phyloP scores from a whole-genome alignment of 2,888 invertebrate genomes.

The Abrostola tripartita region DNA sequence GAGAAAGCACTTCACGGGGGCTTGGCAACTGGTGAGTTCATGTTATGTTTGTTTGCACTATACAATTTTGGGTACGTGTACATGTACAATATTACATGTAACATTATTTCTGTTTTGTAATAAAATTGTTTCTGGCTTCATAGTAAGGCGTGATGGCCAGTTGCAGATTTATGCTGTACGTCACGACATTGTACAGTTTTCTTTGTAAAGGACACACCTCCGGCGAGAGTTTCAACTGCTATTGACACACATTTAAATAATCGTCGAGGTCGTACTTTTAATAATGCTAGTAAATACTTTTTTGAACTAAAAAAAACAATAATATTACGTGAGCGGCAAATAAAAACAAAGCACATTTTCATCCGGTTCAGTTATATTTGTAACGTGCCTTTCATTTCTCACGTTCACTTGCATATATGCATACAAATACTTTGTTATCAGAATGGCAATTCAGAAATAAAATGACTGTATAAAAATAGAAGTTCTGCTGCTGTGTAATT shows the following conservation, averaged over 20 bases:
- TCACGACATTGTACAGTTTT: conserved; percentile 55
- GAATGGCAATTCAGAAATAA: conserved; percentile 26
- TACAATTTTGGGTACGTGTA: conserved; percentile 35
- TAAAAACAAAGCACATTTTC: conserved; percentile 2
- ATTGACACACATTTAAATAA: conserved; percentile 61
- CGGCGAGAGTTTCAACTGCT: conserved; percentile 54
- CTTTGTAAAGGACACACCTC: conserved; percentile 49
- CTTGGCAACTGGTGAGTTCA: conserved; percentile 73
- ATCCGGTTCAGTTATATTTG: background rate
- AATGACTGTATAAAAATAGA: conserved; percentile 34
- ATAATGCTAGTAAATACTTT: background rate
- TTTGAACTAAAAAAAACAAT: background rate
- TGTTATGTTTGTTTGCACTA: conserved; percentile 27
- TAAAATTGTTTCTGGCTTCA: conserved; percentile 9
- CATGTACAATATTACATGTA: conserved; percentile 36
- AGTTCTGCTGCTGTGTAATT: conserved; percentile 19
- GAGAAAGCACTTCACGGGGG: conserved; percentile 81
- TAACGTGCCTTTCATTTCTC: conserved; percentile 16
- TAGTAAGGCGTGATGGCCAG: conserved; percentile 3
- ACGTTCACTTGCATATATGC: conserved; percentile 11
- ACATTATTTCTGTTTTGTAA: conserved; percentile 40
- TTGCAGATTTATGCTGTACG: conserved; percentile 1
- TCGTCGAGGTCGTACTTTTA: conserved; percentile 11
- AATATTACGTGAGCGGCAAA: background rate
- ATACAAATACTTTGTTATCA: conserved; percentile 18